Base-by-base conservation (phyloP, 1,140 invertebrate genomes). In the Manduca sexta region DNA sequence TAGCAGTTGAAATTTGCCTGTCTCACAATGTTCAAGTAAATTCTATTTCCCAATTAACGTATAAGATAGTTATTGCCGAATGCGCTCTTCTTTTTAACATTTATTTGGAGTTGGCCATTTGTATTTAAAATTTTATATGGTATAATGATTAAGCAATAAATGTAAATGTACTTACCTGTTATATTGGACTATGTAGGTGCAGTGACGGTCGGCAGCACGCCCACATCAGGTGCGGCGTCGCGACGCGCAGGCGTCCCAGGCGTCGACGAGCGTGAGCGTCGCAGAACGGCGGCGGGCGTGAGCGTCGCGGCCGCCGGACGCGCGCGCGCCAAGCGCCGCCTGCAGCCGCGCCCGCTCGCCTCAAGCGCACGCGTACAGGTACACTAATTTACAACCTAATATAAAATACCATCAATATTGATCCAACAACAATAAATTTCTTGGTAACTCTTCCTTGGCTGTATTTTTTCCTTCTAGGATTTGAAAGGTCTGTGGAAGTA, bases 401-500 rank as follows among this genome's bases (percentile, higher is more conserved):
- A 21, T 3, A 7, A 21, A 21, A 21, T 3, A 2, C 7, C 7
- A 21, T 2, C 3, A 21, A 21, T 21, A 21, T 7, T 7, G 7
- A 3, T 21, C 7, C 21, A 21, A 3, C 7, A 21, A 21, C 7
- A 7, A 21, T 21, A 21, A 21, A 21, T 21, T 21, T 21, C 7
- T 3, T 3, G 7, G 7, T 21, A 21, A 21, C 21, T 7, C 16
- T 17, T 34, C 3, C 10, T 3, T 30, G 6, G 26, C 11, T 10
- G 40, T 29, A 10, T 42, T 42, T 21, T 21, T 21, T 8, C 8
- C 8, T 29, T 4, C 29, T 88, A 64, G 79, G 81, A 17, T 84
- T 84, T 45, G 81, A 83, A 52, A 64, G 87, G 58, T 61, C 80
- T 69, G 85, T 90, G 38, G 91, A 93, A 63, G 91, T 91, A 3